Evolutionary conservation across 1,140 invertebrate species (phyloP), one percentile per base, ranked within the genome.

Genomic region (Lanistes nyassanus): DNA sequence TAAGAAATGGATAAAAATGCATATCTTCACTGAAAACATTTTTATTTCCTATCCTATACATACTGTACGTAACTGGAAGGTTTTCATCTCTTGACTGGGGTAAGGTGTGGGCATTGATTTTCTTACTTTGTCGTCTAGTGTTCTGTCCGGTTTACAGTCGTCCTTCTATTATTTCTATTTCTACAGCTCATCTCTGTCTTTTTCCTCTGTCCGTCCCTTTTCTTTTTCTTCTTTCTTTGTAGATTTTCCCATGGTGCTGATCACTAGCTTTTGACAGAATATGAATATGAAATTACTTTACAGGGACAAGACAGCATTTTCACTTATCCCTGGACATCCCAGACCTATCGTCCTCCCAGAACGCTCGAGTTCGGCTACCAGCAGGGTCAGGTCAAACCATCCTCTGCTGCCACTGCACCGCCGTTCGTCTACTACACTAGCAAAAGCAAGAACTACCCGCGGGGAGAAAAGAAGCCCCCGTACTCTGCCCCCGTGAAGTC

Each of bases 251-350:
- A n/a, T n/a, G n/a, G n/a, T n/a, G n/a, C n/a, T n/a, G n/a, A n/a
- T n/a, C n/a, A n/a, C n/a, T n/a, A n/a, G n/a, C n/a, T n/a, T n/a
- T n/a, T n/a, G n/a, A n/a, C n/a, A n/a, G n/a, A n/a, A n/a, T n/a
- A 36, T 39, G 23, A 42, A 26, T 2, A 9, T 58, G n/a, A n/a
- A n/a, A n/a, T n/a, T n/a, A n/a, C n/a, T n/a, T n/a, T 19, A 5
- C 76, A 79, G 6, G 82, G 75, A 5, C 75, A 78, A 56, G 56
- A 76, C 26, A 65, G 80, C 51, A 74, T 79, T 31, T 80, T 83
- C 58, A 75, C 79, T 9, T 81, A 81, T 66, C 78, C 81, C 11
- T 81, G 80, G 81, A 80, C 82, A 29, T 76, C 56, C 13, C 76
- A 77, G 65, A 74, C 71, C 11, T 74, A 42, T 56, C 29, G 65